phyloP scores from a whole-genome alignment of 2,113 vertebrate species.

The Microtus montanus region DNA sequence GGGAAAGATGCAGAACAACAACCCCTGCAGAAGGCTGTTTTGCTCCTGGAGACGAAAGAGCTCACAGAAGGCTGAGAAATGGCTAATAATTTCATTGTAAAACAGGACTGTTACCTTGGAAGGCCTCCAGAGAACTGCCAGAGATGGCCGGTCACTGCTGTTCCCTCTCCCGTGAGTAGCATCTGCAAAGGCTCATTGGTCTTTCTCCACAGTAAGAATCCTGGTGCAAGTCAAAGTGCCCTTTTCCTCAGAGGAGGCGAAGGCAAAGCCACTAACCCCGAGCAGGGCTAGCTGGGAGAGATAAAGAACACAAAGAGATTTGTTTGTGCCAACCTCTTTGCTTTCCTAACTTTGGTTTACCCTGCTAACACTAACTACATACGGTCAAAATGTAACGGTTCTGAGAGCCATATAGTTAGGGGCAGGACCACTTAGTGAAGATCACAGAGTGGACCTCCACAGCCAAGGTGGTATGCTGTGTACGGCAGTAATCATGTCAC shows the following conservation, averaged over 20 bases:
- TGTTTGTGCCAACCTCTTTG: not conserved
- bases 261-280: not conserved
- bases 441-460: not conserved
- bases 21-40: slow-evolving; percentile 14
- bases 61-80: slow-evolving; percentile 18
- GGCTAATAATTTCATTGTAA: not conserved
- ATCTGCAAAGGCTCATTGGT: not conserved
- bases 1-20: slow-evolving; percentile 1
- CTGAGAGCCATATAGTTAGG: too few relatives aligned
- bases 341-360: not conserved
- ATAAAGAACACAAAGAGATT: not conserved
- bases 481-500: not conserved
- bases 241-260: not conserved
- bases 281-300: not conserved
- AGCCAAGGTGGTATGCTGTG: too few relatives aligned
- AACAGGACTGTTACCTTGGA: not conserved
- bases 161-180: accelerated
- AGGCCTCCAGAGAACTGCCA: not conserved
- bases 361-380: not conserved
- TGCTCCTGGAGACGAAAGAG: not conserved
- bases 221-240: not conserved
- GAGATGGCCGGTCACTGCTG: too few relatives aligned
- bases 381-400: not conserved
- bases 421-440: not conserved
- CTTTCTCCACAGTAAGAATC: not conserved